Base-by-base conservation (phyloP, 1,140 invertebrate species). In the Aphaenogaster rudis region DNA sequence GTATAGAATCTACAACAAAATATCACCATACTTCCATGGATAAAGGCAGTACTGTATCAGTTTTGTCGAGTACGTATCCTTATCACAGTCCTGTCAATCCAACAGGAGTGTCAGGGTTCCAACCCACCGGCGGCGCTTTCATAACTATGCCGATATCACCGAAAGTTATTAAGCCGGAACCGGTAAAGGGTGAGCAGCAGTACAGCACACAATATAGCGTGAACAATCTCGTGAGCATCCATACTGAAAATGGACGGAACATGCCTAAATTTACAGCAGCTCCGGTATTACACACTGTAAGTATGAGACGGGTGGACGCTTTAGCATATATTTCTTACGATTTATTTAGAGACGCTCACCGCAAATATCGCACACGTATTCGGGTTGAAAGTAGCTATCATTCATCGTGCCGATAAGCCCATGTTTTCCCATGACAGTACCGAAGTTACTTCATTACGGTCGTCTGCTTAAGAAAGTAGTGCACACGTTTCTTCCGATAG, bases 91-190 rank as follows among this genome's bases (percentile, higher is more conserved):
- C 97, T 66, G 96, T 97, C 45, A 98, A 98, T 96, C 98, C 97
- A 57, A 97, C 96, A 63, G 97, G 97, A 66, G 96, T 98, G 80
- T 97, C 97, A 89, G 97, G 97, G 90, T 98, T 98, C 95, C 98
- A 98, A 95, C 98, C 98, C 8, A 98, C 97, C 77, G 98, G 98
- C 63, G 97, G 98, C 39, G 98, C 98, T 63, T 98, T 98, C 92
- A 98, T 98, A 95, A 98, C 97, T 11, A 98, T 98, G 96, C 98
- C 98, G 6, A 95, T 96, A 59, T 97, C 96, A 28, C 96, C 96
- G 0, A 96, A 97, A 94, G 95, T 96, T 71, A 91, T 93, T 33
- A 95, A 95, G 78, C 92, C 94, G 17, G 94, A 95, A 78, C 86
- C 93, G 15, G 90, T 94, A 7, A 94, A 94, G 86, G 93, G 66